A percentile compares a stretch with the other conserved stretches of the same genome.
phyloP scores from a whole-genome alignment of 2,888 invertebrate species.

The Ceratothoa steindachneri region DNA sequence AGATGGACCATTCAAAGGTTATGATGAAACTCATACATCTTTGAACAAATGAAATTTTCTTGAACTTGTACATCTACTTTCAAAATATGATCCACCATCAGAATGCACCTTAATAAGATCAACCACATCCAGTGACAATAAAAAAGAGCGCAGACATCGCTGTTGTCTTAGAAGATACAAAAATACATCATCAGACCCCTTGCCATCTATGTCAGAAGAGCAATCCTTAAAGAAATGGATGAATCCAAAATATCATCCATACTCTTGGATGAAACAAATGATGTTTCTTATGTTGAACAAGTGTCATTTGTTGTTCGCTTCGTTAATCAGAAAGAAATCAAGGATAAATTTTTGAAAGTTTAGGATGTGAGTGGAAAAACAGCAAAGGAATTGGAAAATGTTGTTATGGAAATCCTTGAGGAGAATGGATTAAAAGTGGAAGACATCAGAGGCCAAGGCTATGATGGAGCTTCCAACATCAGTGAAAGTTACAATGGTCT shows the following conservation, averaged over 20 bases:
- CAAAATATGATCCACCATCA: conserved; percentile 17
- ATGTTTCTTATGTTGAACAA: conserved; percentile 7
- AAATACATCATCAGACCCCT: conserved; percentile 9
- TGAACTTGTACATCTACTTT: conserved; percentile 1
- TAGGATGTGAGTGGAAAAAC: conserved; percentile 14
- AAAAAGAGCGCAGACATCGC: too few relatives aligned
- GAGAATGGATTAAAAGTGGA: neutral
- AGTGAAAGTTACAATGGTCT: conserved; percentile 23
- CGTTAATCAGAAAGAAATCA: conserved; percentile 15
- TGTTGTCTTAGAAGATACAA: too few relatives aligned
- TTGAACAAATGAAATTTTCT: neutral
- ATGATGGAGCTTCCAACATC: conserved; percentile 25
- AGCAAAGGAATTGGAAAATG: conserved; percentile 11
- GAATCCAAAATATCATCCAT: conserved; percentile 3
- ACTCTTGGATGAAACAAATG: conserved; percentile 12
- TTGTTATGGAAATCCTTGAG: neutral
- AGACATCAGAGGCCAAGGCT: conserved; percentile 14
- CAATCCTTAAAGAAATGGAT: conserved; percentile 12
- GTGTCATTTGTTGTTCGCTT: conserved; percentile 17
- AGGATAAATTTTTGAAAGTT: conserved; percentile 10
- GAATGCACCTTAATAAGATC: too few relatives aligned
- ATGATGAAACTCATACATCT: neutral
- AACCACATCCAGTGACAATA: conserved; percentile 4
- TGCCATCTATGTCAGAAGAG: conserved; percentile 14
- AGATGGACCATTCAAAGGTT: neutral